Percentiles rank a stretch among this genome's conserved stretches.
Conservation (phyloP, 2,888 invertebrate genomes). For the Trichogramma evanescens region DNA sequence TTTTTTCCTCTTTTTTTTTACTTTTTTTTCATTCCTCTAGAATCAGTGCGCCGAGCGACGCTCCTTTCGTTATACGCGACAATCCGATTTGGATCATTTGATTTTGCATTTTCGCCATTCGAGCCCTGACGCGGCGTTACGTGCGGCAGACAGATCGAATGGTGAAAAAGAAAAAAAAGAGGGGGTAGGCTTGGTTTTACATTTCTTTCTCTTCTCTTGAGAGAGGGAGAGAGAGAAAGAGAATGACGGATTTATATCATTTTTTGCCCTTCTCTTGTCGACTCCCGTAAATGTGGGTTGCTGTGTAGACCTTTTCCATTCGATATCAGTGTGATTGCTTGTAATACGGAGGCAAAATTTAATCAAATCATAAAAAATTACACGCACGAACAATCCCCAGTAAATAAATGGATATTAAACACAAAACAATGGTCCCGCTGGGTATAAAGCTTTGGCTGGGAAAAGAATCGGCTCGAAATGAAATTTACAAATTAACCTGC, state of each 20-base stretch:
- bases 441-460: too few relatives aligned
- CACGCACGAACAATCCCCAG: too few relatives aligned
- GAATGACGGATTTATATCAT: slow-evolving; percentile 10
- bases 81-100: slow-evolving; percentile 22
- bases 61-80: slow-evolving; percentile 5
- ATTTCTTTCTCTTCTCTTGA: background rate
- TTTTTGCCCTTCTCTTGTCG: background rate
- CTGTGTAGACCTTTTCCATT: too few relatives aligned
- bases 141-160: slow-evolving; percentile 16
- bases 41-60: background rate
- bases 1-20: background rate
- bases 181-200: background rate
- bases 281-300: too few relatives aligned
- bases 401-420: too few relatives aligned
- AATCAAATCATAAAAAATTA: too few relatives aligned
- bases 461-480: too few relatives aligned
- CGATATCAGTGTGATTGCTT: too few relatives aligned
- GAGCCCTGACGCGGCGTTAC: slow-evolving; percentile 12
- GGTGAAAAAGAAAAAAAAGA: background rate
- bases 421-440: too few relatives aligned
- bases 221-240: background rate
- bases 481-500: too few relatives aligned
- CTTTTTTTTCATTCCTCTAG: too few relatives aligned
- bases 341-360: too few relatives aligned
- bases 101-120: slow-evolving; percentile 20